Evolutionary conservation across 2,113 vertebrate species (phyloP).

Genomic region (Merops nubicus): DNA sequence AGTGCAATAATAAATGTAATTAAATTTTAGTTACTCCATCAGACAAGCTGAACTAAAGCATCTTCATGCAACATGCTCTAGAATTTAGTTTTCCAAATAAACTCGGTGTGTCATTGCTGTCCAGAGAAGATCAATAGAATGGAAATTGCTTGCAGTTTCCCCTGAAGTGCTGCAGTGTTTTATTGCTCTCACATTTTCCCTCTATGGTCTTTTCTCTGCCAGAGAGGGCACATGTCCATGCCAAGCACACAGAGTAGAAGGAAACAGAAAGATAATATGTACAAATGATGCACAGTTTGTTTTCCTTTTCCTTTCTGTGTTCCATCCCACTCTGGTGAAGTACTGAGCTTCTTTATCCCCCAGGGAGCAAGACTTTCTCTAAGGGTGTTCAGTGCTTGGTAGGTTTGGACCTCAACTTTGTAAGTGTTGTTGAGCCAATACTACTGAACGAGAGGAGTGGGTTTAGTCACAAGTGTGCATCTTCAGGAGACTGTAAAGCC

Average conservation of each 20-base stretch:
- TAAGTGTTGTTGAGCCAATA: neutral
- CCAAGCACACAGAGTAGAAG: conserved; percentile 19
- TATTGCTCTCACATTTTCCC: conserved; percentile 67
- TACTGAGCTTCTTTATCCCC: neutral
- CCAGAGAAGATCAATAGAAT: conserved; percentile 76
- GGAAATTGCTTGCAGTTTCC: conserved; percentile 80
- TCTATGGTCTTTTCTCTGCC: conserved; percentile 30
- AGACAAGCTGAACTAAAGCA: conserved; percentile 66
- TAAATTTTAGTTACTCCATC: conserved; percentile 39
- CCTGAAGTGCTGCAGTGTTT: conserved; percentile 76
- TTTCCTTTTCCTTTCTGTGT: neutral
- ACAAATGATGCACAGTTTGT: neutral
- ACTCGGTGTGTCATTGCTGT: conserved; percentile 65
- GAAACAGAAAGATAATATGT: neutral
- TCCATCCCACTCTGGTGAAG: neutral
- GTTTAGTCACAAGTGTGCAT: neutral
- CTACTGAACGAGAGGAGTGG: neutral
- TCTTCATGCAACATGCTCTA: conserved; percentile 34
- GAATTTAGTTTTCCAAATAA: conserved; percentile 78
- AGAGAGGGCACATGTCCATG: conserved; percentile 21
- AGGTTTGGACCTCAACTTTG: neutral
- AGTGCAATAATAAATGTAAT: conserved; percentile 42
- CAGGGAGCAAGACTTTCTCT: neutral
- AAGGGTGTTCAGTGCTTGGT: neutral
- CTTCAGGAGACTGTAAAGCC: neutral